Percentiles rank a stretch among this genome's conserved stretches.
phyloP scores from a whole-genome alignment of 2,888 invertebrate species.

The Nineta flava region DNA sequence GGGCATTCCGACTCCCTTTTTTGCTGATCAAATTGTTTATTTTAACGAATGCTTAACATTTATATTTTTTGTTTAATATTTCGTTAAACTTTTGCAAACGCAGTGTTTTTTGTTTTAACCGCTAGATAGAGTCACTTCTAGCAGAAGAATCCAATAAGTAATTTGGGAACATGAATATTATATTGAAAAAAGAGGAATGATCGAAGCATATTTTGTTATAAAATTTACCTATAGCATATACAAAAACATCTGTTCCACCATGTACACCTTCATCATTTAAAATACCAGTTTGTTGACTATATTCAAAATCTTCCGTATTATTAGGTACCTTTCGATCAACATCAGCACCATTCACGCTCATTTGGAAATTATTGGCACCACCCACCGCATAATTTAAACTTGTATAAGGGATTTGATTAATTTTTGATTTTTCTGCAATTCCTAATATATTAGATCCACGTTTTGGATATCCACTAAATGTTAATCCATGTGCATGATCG shows the following conservation, averaged over 20 bases:
- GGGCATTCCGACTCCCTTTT: too few relatives aligned
- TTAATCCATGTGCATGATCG: conserved; percentile 66
- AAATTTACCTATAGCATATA: conserved; percentile 56
- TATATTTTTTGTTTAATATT: too few relatives aligned
- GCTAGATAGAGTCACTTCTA: too few relatives aligned
- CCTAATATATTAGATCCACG: conserved; percentile 56
- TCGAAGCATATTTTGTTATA: conserved; percentile 10
- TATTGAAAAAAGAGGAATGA: too few relatives aligned
- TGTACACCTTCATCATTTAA: conserved; percentile 59
- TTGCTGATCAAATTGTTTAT: too few relatives aligned
- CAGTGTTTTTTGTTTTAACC: too few relatives aligned
- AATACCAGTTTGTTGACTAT: conserved; percentile 57
- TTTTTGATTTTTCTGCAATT: conserved; percentile 19
- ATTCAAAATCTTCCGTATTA: conserved; percentile 46
- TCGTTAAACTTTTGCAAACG: too few relatives aligned
- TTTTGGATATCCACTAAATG: conserved; percentile 61
- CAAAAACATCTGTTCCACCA: conserved; percentile 70
- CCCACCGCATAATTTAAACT: conserved; percentile 65
- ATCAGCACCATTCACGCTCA: conserved; percentile 21
- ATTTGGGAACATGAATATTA: too few relatives aligned
- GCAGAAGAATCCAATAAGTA: too few relatives aligned
- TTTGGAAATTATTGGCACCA: conserved; percentile 49
- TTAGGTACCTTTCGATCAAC: conserved; percentile 44
- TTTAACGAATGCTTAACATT: too few relatives aligned
- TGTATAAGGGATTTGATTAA: conserved; percentile 54